Percentiles rank a stretch among this genome's conserved stretches.
These are phyloP conservation scores for Adelosebastes latens DNA, from an alignment of 2,797 vertebrate species.

Conservation along the genomic window DNA sequence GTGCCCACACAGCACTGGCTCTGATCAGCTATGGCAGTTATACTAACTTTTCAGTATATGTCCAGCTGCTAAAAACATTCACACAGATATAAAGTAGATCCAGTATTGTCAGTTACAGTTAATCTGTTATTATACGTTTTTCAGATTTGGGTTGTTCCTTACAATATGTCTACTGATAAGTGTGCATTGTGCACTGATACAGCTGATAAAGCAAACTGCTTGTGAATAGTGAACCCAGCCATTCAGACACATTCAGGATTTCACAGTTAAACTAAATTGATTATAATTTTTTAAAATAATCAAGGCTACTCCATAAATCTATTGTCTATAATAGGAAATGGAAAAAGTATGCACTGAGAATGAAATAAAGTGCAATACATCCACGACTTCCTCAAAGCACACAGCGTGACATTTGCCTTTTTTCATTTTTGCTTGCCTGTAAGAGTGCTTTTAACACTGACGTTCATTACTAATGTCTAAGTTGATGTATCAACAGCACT, in stretches of 20 bases:
- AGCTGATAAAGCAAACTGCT: constrained; percentile 18
- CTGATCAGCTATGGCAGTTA: background rate
- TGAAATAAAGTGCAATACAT: constrained; percentile 25
- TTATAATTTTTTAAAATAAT: background rate
- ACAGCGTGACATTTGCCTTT: constrained; percentile 89
- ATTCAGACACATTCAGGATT: constrained; percentile 8
- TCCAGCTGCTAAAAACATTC: background rate
- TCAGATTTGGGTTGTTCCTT: background rate
- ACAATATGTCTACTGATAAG: constrained; percentile 10
- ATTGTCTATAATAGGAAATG: background rate
- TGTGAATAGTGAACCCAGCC: constrained; percentile 7
- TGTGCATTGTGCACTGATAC: constrained; percentile 4
- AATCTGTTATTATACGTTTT: background rate
- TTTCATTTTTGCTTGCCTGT: constrained; percentile 89
- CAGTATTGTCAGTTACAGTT: background rate
- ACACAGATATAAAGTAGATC: background rate
- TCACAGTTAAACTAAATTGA: background rate
- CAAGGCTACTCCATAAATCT: background rate
- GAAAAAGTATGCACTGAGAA: constrained; percentile 5
- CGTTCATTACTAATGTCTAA: constrained; percentile 97
- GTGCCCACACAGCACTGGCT: background rate
- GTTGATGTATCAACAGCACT: constrained; percentile 94
- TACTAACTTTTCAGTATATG: background rate
- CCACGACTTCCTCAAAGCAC: constrained; percentile 93
- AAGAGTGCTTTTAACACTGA: constrained; percentile 94